phyloP scores from a whole-genome alignment of 2,888 invertebrate genomes.

The Drosophila glabriapex region DNA sequence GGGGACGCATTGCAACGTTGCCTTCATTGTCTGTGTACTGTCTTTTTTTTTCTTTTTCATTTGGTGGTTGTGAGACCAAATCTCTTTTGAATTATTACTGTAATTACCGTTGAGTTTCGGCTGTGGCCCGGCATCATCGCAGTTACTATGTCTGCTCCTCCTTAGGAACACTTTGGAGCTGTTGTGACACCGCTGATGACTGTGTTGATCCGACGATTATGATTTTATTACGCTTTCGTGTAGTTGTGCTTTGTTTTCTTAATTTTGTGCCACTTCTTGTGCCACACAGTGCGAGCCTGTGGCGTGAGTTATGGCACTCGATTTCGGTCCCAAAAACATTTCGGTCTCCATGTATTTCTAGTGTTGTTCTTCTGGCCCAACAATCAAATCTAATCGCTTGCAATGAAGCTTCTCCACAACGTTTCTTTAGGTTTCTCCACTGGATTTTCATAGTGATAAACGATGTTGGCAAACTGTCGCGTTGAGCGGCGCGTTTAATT shows the following conservation, averaged over 20 bases:
- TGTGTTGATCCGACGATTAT: slow-evolving; percentile 85
- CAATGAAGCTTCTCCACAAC: slow-evolving; percentile 64
- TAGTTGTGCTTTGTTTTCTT: slow-evolving; percentile 78
- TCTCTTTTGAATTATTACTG: slow-evolving; percentile 85
- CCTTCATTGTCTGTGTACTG: slow-evolving; percentile 71
- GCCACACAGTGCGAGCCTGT: slow-evolving; percentile 41
- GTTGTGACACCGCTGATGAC: slow-evolving; percentile 83
- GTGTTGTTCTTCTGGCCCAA: slow-evolving; percentile 18
- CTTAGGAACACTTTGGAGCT: slow-evolving; percentile 51
- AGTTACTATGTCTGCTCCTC: slow-evolving; percentile 21
- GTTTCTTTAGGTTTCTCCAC: slow-evolving; percentile 30
- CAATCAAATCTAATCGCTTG: slow-evolving; percentile 81
- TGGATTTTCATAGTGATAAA: slow-evolving; percentile 70
- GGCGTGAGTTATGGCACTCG: slow-evolving; percentile 71
- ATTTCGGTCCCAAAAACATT: slow-evolving; percentile 32
- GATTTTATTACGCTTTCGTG: slow-evolving; percentile 83
- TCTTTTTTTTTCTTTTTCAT: slow-evolving; percentile 14
- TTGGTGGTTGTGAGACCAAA: slow-evolving; percentile 60
- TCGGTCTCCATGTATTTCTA: slow-evolving; percentile 15
- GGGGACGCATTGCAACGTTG: slow-evolving; percentile 55
- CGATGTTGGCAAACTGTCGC: slow-evolving; percentile 58
- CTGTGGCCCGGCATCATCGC: slow-evolving; percentile 33
- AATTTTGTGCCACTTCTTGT: slow-evolving; percentile 58
- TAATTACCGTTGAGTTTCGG: slow-evolving; percentile 83
- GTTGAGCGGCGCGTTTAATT: slow-evolving; percentile 69